A percentile compares a stretch with the other conserved stretches of the same genome.
Conservation (phyloP, 2,888 invertebrate genomes). For the Ischnura elegans region DNA sequence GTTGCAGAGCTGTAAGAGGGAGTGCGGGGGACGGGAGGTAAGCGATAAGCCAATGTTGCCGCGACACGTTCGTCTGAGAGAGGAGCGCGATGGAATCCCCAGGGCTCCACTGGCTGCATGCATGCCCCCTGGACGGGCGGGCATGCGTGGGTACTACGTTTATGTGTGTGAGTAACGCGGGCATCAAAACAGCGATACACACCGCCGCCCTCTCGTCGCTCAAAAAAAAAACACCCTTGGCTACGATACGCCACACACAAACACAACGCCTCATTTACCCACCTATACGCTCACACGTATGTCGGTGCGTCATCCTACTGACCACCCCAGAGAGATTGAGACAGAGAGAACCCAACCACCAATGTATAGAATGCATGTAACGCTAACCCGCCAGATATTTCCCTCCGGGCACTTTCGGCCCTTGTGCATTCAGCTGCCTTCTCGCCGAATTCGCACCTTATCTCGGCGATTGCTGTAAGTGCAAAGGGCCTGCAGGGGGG, state of each 20-base stretch:
- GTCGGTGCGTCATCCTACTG: background rate
- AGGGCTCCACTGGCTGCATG: background rate
- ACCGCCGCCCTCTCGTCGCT: background rate
- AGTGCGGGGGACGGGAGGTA: background rate
- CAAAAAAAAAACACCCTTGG: background rate
- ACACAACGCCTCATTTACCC: background rate
- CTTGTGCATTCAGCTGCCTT: background rate
- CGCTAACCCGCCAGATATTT: constrained; percentile 5
- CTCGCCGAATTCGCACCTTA: background rate
- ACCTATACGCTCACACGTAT: background rate
- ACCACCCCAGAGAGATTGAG: no score
- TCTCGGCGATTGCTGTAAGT: background rate
- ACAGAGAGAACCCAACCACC: no score
- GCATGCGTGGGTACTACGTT: no score
- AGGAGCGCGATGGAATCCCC: constrained; percentile 26
- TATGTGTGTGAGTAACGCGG: background rate
- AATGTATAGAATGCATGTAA: no score
- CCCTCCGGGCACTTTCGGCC: background rate
- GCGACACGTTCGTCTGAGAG: background rate
- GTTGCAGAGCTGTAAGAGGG: background rate
- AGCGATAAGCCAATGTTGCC: constrained; percentile 37
- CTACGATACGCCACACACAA: background rate
- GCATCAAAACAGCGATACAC: background rate
- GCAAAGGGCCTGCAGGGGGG: background rate
- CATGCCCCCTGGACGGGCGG: no score